Evolutionary conservation across 1,140 invertebrate genomes (phyloP), one percentile per base, ranked within the genome.

Genomic region (Sycobia sp.): DNA sequence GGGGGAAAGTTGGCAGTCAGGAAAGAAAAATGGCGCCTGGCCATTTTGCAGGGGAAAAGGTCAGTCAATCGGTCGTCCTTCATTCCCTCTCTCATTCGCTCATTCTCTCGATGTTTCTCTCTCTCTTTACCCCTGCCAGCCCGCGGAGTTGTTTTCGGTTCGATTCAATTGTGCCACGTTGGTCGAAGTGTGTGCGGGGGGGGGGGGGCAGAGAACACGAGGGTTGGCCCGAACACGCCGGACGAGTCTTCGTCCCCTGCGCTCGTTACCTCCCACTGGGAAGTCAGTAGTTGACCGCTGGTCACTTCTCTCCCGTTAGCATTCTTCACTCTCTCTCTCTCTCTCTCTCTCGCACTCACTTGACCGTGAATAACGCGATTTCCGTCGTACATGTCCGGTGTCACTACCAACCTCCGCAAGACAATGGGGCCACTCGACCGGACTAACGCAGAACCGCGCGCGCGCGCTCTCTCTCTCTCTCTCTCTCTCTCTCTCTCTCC

Each of bases 321-420:
- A n/a, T n/a, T n/a, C n/a, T n/a, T n/a, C n/a, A n/a, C n/a, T n/a
- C n/a, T n/a, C n/a, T n/a, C n/a, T n/a, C n/a, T n/a, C n/a, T n/a
- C n/a, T n/a, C n/a, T n/a, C n/a, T n/a, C n/a, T n/a, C n/a, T n/a
- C n/a, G n/a, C n/a, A n/a, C 51, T 74, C 69, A 71, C 69, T 79
- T 81, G 79, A 80, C 79, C 79, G 65, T 77, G 67, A 78, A 68
- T 79, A 77, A 79, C 74, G 70, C 65, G 55, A 78, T 78, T 77
- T 61, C 23, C 20, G 58, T 56, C 13, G 4, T 49, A n/a, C 16
- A 9, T 20, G 27, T 11, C 27, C 2, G 16, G 23, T 11, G 27
- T n/a, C n/a, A n/a, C n/a, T n/a, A n/a, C n/a, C n/a, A n/a, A n/a
- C n/a, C n/a, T n/a, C n/a, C 3, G 0, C 18, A 46, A 55, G 65